Evolutionary conservation across 1,140 invertebrate species (phyloP).

Genomic region (Eumeta japonica): DNA sequence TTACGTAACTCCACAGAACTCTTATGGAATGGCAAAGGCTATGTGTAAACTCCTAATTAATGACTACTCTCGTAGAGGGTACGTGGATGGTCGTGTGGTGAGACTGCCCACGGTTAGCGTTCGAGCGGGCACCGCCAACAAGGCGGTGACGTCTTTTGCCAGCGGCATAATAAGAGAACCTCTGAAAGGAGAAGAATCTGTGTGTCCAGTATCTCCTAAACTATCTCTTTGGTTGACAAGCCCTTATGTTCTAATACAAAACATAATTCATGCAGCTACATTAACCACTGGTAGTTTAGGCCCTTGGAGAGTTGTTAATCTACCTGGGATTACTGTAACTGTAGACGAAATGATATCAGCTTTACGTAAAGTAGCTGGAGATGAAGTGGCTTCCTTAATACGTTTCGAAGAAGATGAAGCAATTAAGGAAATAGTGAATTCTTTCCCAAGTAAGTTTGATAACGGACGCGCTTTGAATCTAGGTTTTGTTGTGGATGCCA

Average conservation of each 20-base stretch:
- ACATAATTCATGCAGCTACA: constrained; percentile 26
- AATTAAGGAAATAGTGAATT: constrained; percentile 23
- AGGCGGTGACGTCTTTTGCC: constrained; percentile 37
- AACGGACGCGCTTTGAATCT: constrained; percentile 23
- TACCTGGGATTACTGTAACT: constrained; percentile 29
- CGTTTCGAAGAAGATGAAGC: constrained; percentile 19
- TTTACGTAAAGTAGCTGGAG: constrained; percentile 22
- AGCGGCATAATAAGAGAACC: constrained; percentile 41
- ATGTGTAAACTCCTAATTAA: constrained; percentile 38
- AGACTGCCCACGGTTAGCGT: constrained; percentile 39
- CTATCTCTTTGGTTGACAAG: constrained; percentile 31
- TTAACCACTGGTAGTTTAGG: constrained; percentile 14
- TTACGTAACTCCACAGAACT: constrained; percentile 30
- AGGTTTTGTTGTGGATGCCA: constrained; percentile 29
- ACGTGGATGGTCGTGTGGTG: constrained; percentile 26
- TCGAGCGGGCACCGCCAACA: constrained; percentile 28
- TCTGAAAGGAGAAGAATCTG: constrained; percentile 19
- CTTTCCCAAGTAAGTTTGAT: constrained; percentile 27
- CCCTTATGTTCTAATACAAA: constrained; percentile 23
- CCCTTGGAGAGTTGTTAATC: constrained; percentile 24
- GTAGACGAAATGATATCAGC: constrained; percentile 26
- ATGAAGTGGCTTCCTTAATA: constrained; percentile 18
- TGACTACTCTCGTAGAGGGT: constrained; percentile 34
- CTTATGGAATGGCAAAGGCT: constrained; percentile 37
- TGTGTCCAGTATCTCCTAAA: constrained; percentile 25